These are phyloP conservation scores for Champsocephalus esox DNA, from an alignment of 2,797 vertebrate species.

Conservation along the genomic window DNA sequence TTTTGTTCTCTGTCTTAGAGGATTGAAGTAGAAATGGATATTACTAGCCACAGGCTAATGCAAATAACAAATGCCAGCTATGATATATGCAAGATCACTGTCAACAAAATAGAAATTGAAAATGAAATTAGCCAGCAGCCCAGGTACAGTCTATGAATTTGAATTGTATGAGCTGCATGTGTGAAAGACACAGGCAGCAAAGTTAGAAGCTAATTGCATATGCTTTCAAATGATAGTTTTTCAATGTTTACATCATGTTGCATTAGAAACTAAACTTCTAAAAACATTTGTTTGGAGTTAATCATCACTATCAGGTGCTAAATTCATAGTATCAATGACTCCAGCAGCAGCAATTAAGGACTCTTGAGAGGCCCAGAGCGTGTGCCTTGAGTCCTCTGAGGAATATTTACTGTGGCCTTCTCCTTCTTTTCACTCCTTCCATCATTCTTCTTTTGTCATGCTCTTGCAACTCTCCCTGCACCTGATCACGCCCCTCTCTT, in stretches of 20 bases:
- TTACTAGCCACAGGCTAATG: slow-evolving; percentile 57
- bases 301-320: slow-evolving; percentile 10
- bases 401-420: slow-evolving; percentile 24
- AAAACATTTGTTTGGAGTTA: slow-evolving; percentile 1
- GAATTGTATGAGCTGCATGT: slow-evolving; percentile 31
- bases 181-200: not conserved
- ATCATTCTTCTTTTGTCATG: slow-evolving; percentile 5
- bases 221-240: not conserved
- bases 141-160: slow-evolving; percentile 42
- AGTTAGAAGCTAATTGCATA: not conserved
- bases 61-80: slow-evolving; percentile 50
- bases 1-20: slow-evolving; percentile 27
- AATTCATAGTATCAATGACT: slow-evolving; percentile 10
- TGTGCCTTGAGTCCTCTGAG: slow-evolving; percentile 14
- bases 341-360: not conserved
- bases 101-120: slow-evolving; percentile 62
- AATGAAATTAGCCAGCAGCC: slow-evolving; percentile 55
- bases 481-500: slow-evolving; percentile 34
- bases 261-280: slow-evolving; percentile 21
- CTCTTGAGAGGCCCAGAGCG: slow-evolving; percentile 12
- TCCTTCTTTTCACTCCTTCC: slow-evolving; percentile 5
- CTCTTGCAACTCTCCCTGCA: slow-evolving; percentile 17
- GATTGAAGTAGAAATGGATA: slow-evolving; percentile 51
- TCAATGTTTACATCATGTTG: slow-evolving; percentile 13
- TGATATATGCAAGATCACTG: slow-evolving; percentile 47